Evolutionary conservation across 2,888 invertebrate species (phyloP).

Genomic region (Epirrita christyi): DNA sequence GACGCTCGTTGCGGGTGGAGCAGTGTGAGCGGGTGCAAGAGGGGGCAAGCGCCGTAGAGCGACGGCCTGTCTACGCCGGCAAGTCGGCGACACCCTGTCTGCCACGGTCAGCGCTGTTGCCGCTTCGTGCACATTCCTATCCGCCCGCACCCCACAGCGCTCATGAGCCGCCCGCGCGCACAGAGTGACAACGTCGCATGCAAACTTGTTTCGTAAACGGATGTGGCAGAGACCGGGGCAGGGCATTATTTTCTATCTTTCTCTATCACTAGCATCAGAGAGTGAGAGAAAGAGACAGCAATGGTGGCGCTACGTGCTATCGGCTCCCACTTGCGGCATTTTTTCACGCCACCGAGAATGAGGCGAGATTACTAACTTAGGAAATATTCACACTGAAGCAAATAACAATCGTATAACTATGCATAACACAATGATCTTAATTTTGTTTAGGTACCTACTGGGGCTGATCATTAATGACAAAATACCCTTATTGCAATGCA

Average conservation of each 20-base stretch:
- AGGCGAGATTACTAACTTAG: constrained; percentile 86
- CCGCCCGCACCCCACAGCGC: constrained; percentile 76
- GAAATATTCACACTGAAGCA: constrained; percentile 67
- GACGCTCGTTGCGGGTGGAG: constrained; percentile 76
- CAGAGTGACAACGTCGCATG: constrained; percentile 83
- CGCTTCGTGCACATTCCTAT: constrained; percentile 82
- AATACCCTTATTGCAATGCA: too few species aligned
- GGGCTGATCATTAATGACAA: too few species aligned
- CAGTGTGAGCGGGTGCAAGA: constrained; percentile 64
- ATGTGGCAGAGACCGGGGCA: constrained; percentile 86
- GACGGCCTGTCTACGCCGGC: constrained; percentile 92
- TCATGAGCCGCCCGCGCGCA: constrained; percentile 76
- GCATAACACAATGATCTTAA: too few species aligned
- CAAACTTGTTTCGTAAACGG: constrained; percentile 90
- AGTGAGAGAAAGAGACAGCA: constrained; percentile 62
- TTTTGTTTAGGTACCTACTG: too few species aligned
- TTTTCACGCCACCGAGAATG: constrained; percentile 87
- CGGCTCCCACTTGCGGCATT: constrained; percentile 86
- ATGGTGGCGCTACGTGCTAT: constrained; percentile 84
- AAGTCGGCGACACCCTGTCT: constrained; percentile 97
- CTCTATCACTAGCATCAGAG: constrained; percentile 48
- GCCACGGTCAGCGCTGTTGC: constrained; percentile 92
- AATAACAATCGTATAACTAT: neutral
- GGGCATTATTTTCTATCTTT: constrained; percentile 64
- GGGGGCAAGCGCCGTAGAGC: constrained; percentile 84